A percentile compares a stretch with the other conserved stretches of the same genome.
These are phyloP conservation scores for Nasua narica DNA, from an alignment of 2,797 vertebrate species.

Conservation along the genomic window DNA sequence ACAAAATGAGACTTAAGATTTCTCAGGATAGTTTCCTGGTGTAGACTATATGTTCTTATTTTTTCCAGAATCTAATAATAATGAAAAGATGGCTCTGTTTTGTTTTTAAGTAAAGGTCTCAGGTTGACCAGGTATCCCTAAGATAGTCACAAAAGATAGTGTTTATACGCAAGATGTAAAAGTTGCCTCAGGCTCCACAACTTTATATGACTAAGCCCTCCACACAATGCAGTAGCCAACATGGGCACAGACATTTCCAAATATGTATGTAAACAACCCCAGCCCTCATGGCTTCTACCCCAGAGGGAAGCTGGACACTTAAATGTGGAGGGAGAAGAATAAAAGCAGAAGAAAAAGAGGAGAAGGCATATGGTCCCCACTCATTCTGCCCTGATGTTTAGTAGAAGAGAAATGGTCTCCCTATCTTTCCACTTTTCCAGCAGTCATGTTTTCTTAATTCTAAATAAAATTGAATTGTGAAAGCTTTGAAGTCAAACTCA, in stretches of 20 bases:
- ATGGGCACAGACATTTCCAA: accelerated
- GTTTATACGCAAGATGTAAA: accelerated
- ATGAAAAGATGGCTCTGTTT: not conserved
- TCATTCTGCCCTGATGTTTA: not conserved
- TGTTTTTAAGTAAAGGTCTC: not conserved
- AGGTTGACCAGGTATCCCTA: not conserved
- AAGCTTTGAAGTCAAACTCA: slow-evolving; percentile 31
- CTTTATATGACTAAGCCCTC: too few relatives aligned
- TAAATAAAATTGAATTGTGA: slow-evolving; percentile 34
- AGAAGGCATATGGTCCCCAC: accelerated
- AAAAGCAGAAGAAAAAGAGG: too few relatives aligned
- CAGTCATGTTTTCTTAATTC: not conserved
- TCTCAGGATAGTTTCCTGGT: not conserved
- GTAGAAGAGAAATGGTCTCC: not conserved
- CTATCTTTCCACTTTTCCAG: not conserved
- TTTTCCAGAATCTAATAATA: not conserved
- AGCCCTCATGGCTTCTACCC: not conserved
- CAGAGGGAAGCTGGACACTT: too few relatives aligned
- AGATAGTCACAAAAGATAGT: not conserved
- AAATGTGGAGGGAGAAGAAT: accelerated
- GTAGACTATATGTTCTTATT: accelerated
- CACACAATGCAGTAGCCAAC: accelerated
- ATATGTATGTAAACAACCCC: accelerated
- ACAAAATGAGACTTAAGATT: not conserved
- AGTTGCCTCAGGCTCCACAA: accelerated